Evolutionary conservation across 2,888 invertebrate species (phyloP).

Genomic region (Epistrophe grossulariae): DNA sequence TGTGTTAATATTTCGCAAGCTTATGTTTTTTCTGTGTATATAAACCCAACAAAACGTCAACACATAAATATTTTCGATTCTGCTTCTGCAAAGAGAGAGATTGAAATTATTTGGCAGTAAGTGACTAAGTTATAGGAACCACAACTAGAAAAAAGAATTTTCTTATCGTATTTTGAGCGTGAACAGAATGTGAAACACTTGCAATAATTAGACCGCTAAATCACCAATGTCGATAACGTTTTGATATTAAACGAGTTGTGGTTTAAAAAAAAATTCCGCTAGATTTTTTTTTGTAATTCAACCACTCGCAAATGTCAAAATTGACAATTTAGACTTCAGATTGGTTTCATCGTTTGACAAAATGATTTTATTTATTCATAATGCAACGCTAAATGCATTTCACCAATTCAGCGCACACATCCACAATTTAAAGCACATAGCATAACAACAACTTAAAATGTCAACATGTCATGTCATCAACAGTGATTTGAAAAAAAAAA

Average conservation of each 20-base stretch:
- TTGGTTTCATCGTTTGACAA: background rate
- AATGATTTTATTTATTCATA: constrained; percentile 33
- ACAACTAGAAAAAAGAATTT: no score
- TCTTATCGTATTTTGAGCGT: no score
- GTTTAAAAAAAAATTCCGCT: background rate
- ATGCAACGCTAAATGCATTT: constrained; percentile 52
- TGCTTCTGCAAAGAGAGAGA: no score
- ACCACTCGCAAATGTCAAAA: background rate
- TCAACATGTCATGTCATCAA: constrained; percentile 56
- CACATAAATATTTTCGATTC: no score
- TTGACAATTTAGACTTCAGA: background rate
- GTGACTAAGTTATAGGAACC: no score
- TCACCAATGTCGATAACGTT: background rate
- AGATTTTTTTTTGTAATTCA: background rate
- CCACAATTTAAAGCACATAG: background rate
- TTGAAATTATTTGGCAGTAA: background rate
- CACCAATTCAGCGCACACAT: constrained; percentile 51
- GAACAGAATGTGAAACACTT: background rate
- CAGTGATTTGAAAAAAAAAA: constrained; percentile 27
- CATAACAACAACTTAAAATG: constrained; percentile 47
- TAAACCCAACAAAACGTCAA: no score
- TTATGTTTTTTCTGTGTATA: no score
- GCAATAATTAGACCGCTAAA: no score
- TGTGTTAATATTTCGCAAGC: background rate
- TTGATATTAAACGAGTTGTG: background rate